Conservation (phyloP, 2,888 invertebrate species). For the Drosophila phalerata region DNA sequence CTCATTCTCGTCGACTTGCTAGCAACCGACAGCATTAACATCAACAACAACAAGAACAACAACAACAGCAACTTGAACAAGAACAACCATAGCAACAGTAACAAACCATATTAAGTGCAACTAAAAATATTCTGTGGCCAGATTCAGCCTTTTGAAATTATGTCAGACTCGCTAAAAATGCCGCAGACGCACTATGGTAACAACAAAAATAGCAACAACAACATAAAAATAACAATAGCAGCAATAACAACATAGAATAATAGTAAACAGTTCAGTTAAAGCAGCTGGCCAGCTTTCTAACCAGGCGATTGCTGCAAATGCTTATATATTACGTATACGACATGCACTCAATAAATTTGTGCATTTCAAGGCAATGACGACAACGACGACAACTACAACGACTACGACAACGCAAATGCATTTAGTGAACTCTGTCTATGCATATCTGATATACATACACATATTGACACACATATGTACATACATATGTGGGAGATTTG, state of each 20-base stretch:
- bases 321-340: slow-evolving; percentile 59
- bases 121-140: slow-evolving; percentile 64
- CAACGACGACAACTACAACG: slow-evolving; percentile 23
- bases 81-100: slow-evolving; percentile 11
- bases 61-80: slow-evolving; percentile 8
- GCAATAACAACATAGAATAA: slow-evolving; percentile 6
- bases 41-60: background rate
- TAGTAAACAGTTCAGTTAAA: slow-evolving; percentile 4
- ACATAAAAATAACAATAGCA: slow-evolving; percentile 15
- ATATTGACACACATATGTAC: background rate
- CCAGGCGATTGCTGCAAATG: slow-evolving; percentile 27
- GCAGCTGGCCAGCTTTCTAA: slow-evolving; percentile 22
- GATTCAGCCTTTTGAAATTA: slow-evolving; percentile 52
- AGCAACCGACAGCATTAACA: slow-evolving; percentile 1
- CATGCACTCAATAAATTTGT: slow-evolving; percentile 70
- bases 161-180: slow-evolving; percentile 44
- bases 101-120: slow-evolving; percentile 54
- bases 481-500: slow-evolving; percentile 9
- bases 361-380: slow-evolving; percentile 65
- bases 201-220: slow-evolving; percentile 26
- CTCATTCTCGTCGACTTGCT: slow-evolving; percentile 14
- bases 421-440: slow-evolving; percentile 19
- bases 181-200: slow-evolving; percentile 34
- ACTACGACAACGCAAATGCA: slow-evolving; percentile 38
- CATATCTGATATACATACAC: slow-evolving; percentile 7